Base-by-base conservation (phyloP, 23 tunicate genomes). In the Aplidium turbinatum region DNA sequence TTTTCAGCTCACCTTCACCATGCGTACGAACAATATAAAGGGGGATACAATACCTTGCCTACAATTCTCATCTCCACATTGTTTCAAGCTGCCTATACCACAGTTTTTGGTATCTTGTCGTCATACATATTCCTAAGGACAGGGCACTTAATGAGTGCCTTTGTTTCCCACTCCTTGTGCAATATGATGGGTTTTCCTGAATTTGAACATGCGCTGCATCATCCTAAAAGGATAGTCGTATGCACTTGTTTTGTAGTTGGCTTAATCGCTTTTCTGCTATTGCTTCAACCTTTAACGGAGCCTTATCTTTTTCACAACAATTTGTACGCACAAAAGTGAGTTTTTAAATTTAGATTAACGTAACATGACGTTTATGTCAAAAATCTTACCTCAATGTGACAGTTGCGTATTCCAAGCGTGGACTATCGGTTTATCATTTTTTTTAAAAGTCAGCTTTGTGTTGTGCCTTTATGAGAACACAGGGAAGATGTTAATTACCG, bases 121-220 rank as follows among this genome's bases (percentile, higher is more conserved):
- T 88, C 96, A 0, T 81, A 60, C 61, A 57, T 88, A 32, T 88
- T 88, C 36, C 51, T 88, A 60, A 47, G 96, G 50, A 88, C 96
- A 50, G 96, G 96, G 4, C 96, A 88, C 32, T 63, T 88, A 19
- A 61, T 72, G 40, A 81, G 96, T 68, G 87, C 86, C 13, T 78
- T 88, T 47, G 33, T 88, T 7, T 80, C 88, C 16, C 96, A 88
- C 47, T 24, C 96, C 31, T 70, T 88, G 36, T 88, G 96, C 77
- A 88, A 88, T 39, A 81, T 88, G 67, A 88, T 88, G 96, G 96
- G 96, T 2, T 88, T 88, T 53, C 96, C 96, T 34, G 96, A 88
- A 1, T 88, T 88, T 81, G 87, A 81, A 35, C 32, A 27, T 27
- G 96, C 87, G 4, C 57, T 88, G 3, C 33, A 26, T 1, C 96